Conservation (phyloP, 2,797 vertebrate genomes). For the Bryconaethiops microstoma region DNA sequence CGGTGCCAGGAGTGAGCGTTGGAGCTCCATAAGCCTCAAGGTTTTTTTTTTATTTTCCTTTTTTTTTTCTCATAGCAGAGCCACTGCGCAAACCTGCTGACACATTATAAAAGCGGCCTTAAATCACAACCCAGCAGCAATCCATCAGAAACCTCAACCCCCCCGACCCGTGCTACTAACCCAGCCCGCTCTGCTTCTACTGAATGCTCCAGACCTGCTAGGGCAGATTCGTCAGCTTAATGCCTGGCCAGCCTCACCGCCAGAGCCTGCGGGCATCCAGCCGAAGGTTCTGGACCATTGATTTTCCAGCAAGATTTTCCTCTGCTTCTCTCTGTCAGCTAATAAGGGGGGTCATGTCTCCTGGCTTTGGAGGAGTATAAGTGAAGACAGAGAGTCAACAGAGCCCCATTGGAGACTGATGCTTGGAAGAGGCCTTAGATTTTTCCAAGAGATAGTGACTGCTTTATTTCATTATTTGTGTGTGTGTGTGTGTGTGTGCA, state of each 20-base stretch:
- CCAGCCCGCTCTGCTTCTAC: constrained; percentile 20
- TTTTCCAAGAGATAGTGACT: constrained; percentile 21
- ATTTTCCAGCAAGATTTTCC: constrained; percentile 57
- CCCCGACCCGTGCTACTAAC: constrained; percentile 36
- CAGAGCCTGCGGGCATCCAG: constrained; percentile 34
- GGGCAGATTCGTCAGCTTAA: constrained; percentile 55
- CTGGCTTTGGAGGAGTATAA: constrained; percentile 40
- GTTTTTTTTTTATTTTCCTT: constrained; percentile 18
- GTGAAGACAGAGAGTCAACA: constrained; percentile 47
- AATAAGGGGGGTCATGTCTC: constrained; percentile 54
- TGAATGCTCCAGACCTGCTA: constrained; percentile 26
- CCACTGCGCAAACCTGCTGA: constrained; percentile 20
- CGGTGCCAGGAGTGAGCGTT: background rate
- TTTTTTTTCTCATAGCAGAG: constrained; percentile 3
- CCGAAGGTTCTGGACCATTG: constrained; percentile 49
- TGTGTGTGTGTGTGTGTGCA: no score
- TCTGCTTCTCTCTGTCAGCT: constrained; percentile 41
- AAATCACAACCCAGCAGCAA: constrained; percentile 43
- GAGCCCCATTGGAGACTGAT: constrained; percentile 38
- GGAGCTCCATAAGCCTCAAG: constrained; percentile 5
- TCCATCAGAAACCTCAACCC: constrained; percentile 44
- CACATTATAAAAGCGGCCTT: constrained; percentile 34
- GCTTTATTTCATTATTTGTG: background rate
- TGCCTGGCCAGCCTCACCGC: constrained; percentile 45
- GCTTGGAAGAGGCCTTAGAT: background rate